Base-by-base conservation (phyloP, 1,140 invertebrate species). In the Danaus plexippus region DNA sequence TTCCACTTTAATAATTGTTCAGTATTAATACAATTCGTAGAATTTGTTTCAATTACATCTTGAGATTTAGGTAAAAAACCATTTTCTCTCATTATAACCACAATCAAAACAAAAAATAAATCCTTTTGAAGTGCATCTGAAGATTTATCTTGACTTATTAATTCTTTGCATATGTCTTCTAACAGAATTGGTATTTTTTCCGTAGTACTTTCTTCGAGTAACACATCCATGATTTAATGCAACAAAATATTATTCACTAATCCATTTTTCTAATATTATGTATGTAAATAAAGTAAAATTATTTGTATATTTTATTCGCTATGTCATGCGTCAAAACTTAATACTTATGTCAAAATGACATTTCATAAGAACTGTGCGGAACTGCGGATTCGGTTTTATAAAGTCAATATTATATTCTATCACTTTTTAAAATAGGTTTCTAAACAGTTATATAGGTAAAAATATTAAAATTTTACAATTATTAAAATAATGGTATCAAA, bases 61-160 rank as follows among this genome's bases (percentile, higher is more conserved):
- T 62, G 54, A 15, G 63, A 43, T 41, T 73, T 43, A 9, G 71
- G 67, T 22, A 63, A 11, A 63, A 85, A 84, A 9, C 70, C 75
- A 69, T 85, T 79, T 68, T 85, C 80, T 13, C 73, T 55, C 71
- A 81, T 71, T 41, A 81, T 59, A 53, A 75, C 61, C 18, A 76
- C 52, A 52, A 84, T 68, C 43, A 79, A 50, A 54, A 76, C 54
- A 58, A 75, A 74, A 43, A 86, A 69, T 45, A 79, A 52, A 57
- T 86, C 78, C 54, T 75, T 74, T 68, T 83, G 73, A 6, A 62
- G 49, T 11, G 62, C 53, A 40, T 85, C 76, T 45, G 18, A 54
- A n/a, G 55, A 54, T 47, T 67, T 64, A 12, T 48, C 64, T 41
- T 73, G 59, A 11, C 54, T 32, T 8, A 64, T 43, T 18, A 80